phyloP scores from a whole-genome alignment of 2,113 vertebrate species.

The Dipodomys spectabilis region DNA sequence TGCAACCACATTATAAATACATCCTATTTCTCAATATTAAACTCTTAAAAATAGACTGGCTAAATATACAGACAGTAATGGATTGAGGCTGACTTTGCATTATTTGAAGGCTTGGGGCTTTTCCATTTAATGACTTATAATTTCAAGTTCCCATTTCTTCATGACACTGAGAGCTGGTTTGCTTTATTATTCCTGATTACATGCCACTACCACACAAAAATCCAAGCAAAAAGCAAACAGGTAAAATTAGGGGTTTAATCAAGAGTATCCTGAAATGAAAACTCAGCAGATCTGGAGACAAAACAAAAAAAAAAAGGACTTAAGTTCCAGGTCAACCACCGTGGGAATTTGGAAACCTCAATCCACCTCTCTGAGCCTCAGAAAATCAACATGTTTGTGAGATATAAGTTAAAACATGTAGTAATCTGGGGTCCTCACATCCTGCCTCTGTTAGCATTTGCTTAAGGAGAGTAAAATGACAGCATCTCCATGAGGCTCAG shows the following conservation, averaged over 20 bases:
- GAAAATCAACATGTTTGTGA: neutral
- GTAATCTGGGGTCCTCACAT: neutral
- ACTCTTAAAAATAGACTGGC: conserved; percentile 70
- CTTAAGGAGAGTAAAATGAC: neutral
- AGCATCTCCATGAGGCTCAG: neutral
- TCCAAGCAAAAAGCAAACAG: neutral
- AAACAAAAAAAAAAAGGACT: neutral
- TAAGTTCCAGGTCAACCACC: neutral
- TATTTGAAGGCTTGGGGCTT: conserved; percentile 54
- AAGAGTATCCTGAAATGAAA: neutral
- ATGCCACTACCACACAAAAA: neutral
- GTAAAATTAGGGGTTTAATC: rapidly evolving
- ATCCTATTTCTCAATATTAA: conserved; percentile 75
- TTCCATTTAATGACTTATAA: conserved; percentile 72
- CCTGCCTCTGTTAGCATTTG: neutral
- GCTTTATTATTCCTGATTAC: conserved; percentile 47
- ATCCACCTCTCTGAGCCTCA: neutral
- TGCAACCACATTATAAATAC: conserved; percentile 67
- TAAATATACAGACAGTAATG: conserved; percentile 74
- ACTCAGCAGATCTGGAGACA: neutral
- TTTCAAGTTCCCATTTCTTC: conserved; percentile 64
- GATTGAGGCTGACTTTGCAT: conserved; percentile 63
- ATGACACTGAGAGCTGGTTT: conserved; percentile 27
- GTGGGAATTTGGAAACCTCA: neutral
- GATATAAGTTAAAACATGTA: neutral